Conservation (phyloP, 2,797 vertebrate genomes). For the Sebastes cheni region DNA sequence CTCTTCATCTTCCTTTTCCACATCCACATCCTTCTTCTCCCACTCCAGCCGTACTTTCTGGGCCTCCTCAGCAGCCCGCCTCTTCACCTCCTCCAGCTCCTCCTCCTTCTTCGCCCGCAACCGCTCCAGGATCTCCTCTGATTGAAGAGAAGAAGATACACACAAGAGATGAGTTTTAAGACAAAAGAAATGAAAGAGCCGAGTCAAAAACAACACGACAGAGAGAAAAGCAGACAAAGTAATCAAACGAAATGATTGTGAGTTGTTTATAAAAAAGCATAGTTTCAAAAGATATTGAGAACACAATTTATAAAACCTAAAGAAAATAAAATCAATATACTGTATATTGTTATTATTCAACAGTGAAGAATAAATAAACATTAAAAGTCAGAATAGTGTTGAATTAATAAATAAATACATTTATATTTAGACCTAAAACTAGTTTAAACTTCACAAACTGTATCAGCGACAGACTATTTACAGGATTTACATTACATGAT, state of each 20-base stretch:
- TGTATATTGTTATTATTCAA: neutral
- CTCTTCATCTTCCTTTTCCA: slow-evolving; percentile 69
- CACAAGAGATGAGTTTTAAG: neutral
- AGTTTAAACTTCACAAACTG: neutral
- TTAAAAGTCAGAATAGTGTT: neutral
- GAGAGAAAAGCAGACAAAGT: neutral
- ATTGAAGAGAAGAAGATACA: neutral
- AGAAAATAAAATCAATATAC: neutral
- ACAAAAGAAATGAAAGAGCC: neutral
- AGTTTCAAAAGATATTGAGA: neutral
- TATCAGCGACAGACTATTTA: neutral
- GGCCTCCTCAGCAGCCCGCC: slow-evolving; percentile 83
- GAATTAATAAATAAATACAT: neutral
- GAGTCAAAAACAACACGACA: neutral
- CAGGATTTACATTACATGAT: neutral
- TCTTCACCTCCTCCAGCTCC: slow-evolving; percentile 88
- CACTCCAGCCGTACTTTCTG: slow-evolving; percentile 79
- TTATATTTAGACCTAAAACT: too few relatives aligned
- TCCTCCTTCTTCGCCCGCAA: slow-evolving; percentile 89
- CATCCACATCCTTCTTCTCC: slow-evolving; percentile 76
- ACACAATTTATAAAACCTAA: neutral
- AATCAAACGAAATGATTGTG: neutral
- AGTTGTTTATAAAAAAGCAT: neutral
- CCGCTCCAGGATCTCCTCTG: slow-evolving; percentile 94
- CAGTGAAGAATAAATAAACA: neutral